A percentile compares a stretch with the other conserved stretches of the same genome.
phyloP scores from a whole-genome alignment of 2,797 vertebrate species.

The Danio jaintianensis region DNA sequence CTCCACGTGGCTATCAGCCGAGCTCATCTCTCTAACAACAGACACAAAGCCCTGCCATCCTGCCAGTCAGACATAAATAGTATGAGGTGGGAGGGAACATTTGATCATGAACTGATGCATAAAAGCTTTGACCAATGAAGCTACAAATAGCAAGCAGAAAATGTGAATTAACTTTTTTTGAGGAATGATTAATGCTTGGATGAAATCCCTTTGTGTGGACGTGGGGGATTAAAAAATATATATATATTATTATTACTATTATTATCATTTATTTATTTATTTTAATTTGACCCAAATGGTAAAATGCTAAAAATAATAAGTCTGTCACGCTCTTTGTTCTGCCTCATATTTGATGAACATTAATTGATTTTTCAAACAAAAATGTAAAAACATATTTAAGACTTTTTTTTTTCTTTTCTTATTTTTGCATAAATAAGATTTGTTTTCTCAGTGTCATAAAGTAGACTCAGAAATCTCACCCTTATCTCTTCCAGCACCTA shows the following conservation, averaged over 20 bases:
- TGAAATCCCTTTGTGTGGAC: constrained; percentile 17
- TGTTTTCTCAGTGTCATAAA: neutral
- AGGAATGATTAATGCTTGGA: constrained; percentile 12
- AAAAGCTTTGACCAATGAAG: constrained; percentile 42
- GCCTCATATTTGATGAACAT: too few relatives aligned
- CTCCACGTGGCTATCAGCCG: constrained; percentile 50
- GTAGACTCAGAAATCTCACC: neutral
- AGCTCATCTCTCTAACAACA: constrained; percentile 61
- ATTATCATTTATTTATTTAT: neutral
- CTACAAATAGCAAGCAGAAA: neutral
- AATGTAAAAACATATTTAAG: too few relatives aligned
- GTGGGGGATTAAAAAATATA: too few relatives aligned
- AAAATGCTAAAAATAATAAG: too few relatives aligned
- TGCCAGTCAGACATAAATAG: constrained; percentile 45
- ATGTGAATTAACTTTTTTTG: too few relatives aligned
- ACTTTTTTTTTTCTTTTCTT: neutral
- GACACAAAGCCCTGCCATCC: constrained; percentile 61
- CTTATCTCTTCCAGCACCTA: constrained; percentile 16
- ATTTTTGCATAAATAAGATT: neutral
- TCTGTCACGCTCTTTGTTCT: too few relatives aligned
- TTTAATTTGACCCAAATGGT: too few relatives aligned
- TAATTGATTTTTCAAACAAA: neutral
- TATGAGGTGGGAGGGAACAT: constrained; percentile 27
- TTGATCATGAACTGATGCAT: constrained; percentile 51
- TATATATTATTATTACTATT: neutral